These are phyloP conservation scores for Lutraria lutraria DNA, from an alignment of 2,888 invertebrate genomes.

Conservation along the genomic window DNA sequence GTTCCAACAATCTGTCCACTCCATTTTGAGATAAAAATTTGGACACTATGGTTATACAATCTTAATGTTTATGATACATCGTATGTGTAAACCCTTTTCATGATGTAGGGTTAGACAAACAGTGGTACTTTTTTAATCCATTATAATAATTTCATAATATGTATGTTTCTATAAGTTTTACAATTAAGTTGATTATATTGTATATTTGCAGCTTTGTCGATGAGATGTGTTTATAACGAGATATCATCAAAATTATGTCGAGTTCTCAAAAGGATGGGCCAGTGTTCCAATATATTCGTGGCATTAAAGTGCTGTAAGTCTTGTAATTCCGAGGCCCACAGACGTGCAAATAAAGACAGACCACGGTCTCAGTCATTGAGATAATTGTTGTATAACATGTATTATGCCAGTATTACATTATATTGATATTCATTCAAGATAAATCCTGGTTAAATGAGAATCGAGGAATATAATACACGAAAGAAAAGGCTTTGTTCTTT, in stretches of 20 bases:
- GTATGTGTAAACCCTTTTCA: too few relatives aligned
- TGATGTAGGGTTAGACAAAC: too few relatives aligned
- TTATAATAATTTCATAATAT: too few relatives aligned
- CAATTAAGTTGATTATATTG: too few relatives aligned
- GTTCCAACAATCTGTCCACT: too few relatives aligned
- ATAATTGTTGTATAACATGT: conserved; percentile 44
- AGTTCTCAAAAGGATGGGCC: conserved; percentile 79
- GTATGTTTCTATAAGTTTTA: too few relatives aligned
- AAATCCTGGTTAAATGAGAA: neutral
- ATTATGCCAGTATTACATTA: conserved; percentile 31
- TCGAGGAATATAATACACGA: too few relatives aligned
- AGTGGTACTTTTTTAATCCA: too few relatives aligned
- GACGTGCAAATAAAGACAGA: conserved; percentile 57
- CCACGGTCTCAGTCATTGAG: conserved; percentile 53
- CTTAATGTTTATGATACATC: too few relatives aligned
- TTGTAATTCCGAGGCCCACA: conserved; percentile 67
- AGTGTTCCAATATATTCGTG: conserved; percentile 83
- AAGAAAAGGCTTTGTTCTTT: neutral
- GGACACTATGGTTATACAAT: too few relatives aligned
- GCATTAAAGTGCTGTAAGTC: conserved; percentile 84
- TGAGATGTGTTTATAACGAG: conserved; percentile 79
- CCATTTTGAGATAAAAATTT: too few relatives aligned
- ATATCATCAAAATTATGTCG: conserved; percentile 82
- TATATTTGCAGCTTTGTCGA: conserved; percentile 71
- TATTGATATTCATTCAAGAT: conserved; percentile 3